Evolutionary conservation across 2,113 vertebrate species (phyloP).

Genomic region (Gobio gobio): DNA sequence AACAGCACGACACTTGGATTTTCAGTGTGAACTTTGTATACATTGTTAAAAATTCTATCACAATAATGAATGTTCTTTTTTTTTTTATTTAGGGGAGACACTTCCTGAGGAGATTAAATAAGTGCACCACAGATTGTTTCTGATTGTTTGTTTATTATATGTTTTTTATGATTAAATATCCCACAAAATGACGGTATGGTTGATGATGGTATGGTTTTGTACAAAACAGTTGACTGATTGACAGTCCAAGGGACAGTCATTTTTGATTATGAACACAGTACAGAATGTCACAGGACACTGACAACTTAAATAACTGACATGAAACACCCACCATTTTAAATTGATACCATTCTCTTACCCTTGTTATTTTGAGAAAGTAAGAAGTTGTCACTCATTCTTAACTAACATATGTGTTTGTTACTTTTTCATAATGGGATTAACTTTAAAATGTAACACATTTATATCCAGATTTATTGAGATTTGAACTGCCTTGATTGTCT

Average conservation of each 20-base stretch:
- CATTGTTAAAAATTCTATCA: background rate
- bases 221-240: background rate
- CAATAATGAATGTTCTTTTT: slow-evolving; percentile 33
- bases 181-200: background rate
- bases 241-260: background rate
- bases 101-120: slow-evolving; percentile 40
- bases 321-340: background rate
- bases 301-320: slow-evolving; percentile 1
- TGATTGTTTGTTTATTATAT: background rate
- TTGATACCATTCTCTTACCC: background rate
- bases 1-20: background rate
- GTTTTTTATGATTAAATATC: background rate
- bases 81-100: slow-evolving; percentile 41
- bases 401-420: too few relatives aligned
- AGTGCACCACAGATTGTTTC: background rate
- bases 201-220: slow-evolving; percentile 4
- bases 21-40: background rate
- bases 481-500: background rate
- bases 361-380: background rate
- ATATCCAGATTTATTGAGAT: background rate
- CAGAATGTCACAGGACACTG: background rate
- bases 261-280: background rate
- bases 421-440: background rate
- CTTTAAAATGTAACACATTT: background rate
- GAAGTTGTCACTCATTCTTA: background rate